phyloP scores from a whole-genome alignment of 92 coral and sea anemone genomes.

The Galaxea fascicularis region DNA sequence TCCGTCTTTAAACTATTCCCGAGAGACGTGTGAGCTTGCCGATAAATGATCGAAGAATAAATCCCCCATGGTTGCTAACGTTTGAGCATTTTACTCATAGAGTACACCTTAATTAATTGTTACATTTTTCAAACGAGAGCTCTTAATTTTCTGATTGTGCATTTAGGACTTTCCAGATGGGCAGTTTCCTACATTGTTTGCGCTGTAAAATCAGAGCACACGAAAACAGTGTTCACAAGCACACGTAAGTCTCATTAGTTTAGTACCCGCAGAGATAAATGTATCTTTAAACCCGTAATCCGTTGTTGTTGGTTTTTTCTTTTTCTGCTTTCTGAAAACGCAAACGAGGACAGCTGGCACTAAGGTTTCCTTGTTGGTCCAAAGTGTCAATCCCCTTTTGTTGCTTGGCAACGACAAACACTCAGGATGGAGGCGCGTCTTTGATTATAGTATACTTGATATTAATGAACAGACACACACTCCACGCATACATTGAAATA shows the following conservation, averaged over 20 bases:
- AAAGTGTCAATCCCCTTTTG: not conserved
- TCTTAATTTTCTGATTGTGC: too few relatives aligned
- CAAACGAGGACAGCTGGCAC: slow-evolving; percentile 7
- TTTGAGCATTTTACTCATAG: too few relatives aligned
- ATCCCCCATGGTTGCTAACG: too few relatives aligned
- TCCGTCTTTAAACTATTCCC: too few relatives aligned
- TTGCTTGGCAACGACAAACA: slow-evolving; percentile 6
- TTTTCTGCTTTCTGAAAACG: not conserved
- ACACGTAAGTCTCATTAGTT: not conserved
- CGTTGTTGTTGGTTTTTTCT: not conserved
- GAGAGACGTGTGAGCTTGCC: too few relatives aligned
- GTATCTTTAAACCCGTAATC: not conserved
- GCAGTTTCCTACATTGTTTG: too few relatives aligned
- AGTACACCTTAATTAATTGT: too few relatives aligned
- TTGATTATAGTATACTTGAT: not conserved
- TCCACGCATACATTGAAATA: not conserved
- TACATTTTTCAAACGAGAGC: too few relatives aligned
- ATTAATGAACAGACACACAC: not conserved
- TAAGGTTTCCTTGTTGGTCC: not conserved
- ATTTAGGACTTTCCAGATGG: too few relatives aligned
- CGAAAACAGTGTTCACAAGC: not conserved
- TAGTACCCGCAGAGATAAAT: slow-evolving; percentile 1
- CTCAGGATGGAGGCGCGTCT: not conserved
- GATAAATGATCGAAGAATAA: too few relatives aligned
- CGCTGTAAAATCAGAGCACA: not conserved